phyloP scores from a whole-genome alignment of 1,140 invertebrate species.

The Pseudachorutes palmiensis region DNA sequence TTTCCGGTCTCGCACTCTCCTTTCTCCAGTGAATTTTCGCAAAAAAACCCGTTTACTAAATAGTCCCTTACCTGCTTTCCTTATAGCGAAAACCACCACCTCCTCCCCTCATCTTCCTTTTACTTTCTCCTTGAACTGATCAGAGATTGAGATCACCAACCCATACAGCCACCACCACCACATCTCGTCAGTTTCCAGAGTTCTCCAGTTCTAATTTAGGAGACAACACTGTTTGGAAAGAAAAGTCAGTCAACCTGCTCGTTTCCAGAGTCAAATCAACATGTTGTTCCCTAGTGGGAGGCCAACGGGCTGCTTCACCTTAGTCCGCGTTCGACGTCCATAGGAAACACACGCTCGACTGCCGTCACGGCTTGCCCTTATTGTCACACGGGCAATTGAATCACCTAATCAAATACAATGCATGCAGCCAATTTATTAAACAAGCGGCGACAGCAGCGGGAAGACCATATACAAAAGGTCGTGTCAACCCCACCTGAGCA shows the following conservation, averaged over 20 bases:
- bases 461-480: neutral
- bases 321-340: neutral
- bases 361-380: neutral
- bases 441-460: conserved; percentile 12
- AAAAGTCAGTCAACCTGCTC: neutral
- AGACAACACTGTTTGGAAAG: neutral
- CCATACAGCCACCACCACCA: neutral
- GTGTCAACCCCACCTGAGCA: conserved; percentile 4
- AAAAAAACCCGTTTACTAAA: neutral
- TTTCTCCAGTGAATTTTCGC: neutral
- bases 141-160: neutral
- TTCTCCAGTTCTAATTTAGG: too few relatives aligned
- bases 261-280: neutral
- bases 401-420: neutral
- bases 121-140: neutral
- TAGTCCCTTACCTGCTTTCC: conserved; percentile 1
- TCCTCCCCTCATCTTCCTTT: neutral
- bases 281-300: neutral
- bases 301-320: neutral
- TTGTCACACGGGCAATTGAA: neutral
- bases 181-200: too few relatives aligned
- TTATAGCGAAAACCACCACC: neutral
- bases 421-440: conserved; percentile 16
- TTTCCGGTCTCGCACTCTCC: neutral
- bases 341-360: neutral